A percentile compares a stretch with the other conserved stretches of the same genome.
phyloP scores from a whole-genome alignment of 2,797 vertebrate genomes.

The Nyctalus aviator region DNA sequence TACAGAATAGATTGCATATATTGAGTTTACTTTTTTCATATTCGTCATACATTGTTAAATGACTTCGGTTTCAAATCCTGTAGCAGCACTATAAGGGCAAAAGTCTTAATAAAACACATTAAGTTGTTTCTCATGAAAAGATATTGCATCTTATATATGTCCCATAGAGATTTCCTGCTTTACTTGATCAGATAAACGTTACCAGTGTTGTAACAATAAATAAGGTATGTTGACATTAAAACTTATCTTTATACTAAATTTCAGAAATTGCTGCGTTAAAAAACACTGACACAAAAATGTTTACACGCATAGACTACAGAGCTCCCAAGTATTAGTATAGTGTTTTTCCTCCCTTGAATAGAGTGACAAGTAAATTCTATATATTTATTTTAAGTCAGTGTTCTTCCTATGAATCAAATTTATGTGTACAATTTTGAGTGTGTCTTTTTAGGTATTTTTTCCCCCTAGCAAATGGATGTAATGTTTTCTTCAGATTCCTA shows the following conservation, averaged over 20 bases:
- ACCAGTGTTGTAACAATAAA: neutral
- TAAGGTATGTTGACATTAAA: slow-evolving; percentile 40
- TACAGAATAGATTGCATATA: slow-evolving; percentile 22
- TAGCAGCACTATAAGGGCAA: slow-evolving; percentile 34
- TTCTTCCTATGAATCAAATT: neutral
- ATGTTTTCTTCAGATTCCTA: neutral
- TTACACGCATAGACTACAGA: neutral
- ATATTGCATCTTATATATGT: neutral
- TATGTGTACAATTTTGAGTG: neutral
- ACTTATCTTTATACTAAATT: slow-evolving; percentile 2
- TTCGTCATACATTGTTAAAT: slow-evolving; percentile 21
- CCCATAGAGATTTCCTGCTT: slow-evolving; percentile 21
- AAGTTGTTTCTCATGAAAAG: slow-evolving; percentile 34
- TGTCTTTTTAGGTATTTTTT: neutral
- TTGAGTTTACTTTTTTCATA: neutral
- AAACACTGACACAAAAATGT: neutral
- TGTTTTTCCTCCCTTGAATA: neutral
- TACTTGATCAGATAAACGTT: slow-evolving; percentile 7
- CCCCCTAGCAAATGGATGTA: neutral
- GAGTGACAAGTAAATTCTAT: neutral
- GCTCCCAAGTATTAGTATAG: neutral
- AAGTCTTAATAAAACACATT: slow-evolving; percentile 55
- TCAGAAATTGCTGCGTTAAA: slow-evolving; percentile 15
- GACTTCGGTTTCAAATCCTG: slow-evolving; percentile 32
- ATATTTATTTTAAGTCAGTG: slow-evolving; percentile 17